These are phyloP conservation scores for Uromys caudimaculatus DNA, from an alignment of 2,797 vertebrate species.

Conservation along the genomic window DNA sequence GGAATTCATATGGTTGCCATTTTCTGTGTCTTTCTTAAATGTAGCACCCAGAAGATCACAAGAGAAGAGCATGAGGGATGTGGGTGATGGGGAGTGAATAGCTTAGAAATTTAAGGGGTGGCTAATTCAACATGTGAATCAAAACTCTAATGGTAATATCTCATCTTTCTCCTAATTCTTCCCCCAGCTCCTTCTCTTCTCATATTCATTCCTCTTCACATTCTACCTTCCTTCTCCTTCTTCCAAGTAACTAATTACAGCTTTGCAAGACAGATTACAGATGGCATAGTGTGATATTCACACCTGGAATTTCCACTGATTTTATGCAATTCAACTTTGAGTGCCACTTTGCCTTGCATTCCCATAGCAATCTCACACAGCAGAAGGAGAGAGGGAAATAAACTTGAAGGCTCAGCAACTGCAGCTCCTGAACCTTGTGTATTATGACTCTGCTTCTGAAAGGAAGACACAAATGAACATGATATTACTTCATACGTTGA, in stretches of 20 bases:
- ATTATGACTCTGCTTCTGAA: constrained; percentile 44
- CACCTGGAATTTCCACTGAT: constrained; percentile 79
- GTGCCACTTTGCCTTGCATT: constrained; percentile 71
- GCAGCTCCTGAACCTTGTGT: constrained; percentile 18
- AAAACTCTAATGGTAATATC: constrained; percentile 71
- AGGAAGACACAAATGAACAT: constrained; percentile 29
- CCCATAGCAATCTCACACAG: constrained; percentile 81
- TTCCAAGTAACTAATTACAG: constrained; percentile 72
- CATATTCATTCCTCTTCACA: not conserved
- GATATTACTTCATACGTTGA: constrained; percentile 38
- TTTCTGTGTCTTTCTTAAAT: not conserved
- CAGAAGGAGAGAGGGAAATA: constrained; percentile 12
- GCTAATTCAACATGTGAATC: constrained; percentile 76
- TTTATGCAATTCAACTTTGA: constrained; percentile 73
- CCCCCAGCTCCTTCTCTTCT: not conserved
- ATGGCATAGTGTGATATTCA: constrained; percentile 72
- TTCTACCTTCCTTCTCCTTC: not conserved
- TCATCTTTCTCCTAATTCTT: constrained; percentile 13
- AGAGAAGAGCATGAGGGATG: not conserved
- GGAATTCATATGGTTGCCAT: not conserved
- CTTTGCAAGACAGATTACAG: constrained; percentile 82
- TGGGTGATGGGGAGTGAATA: not conserved
- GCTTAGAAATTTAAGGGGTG: constrained; percentile 71
- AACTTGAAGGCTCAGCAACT: constrained; percentile 50
- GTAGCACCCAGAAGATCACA: not conserved